Conservation (phyloP, 2,888 invertebrate species). For the Nymphalis urticae region DNA sequence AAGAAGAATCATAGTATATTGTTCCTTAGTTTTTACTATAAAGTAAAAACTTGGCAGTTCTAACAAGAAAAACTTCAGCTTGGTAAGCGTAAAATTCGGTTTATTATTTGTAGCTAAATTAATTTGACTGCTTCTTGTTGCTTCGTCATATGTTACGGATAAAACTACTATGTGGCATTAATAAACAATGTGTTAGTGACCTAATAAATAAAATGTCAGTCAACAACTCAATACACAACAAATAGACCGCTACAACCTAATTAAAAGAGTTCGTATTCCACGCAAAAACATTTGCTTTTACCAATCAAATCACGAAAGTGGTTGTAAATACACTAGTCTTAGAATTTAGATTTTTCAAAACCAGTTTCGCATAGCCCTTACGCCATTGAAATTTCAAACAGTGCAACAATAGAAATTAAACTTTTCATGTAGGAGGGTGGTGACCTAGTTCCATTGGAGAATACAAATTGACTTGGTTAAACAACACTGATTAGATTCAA, state of each 20-base stretch:
- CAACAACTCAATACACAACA: constrained; percentile 4
- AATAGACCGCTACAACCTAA: constrained; percentile 21
- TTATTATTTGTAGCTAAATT: too few species aligned
- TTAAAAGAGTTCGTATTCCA: constrained; percentile 31
- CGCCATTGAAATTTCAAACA: constrained; percentile 33
- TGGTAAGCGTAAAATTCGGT: too few species aligned
- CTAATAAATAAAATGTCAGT: background rate
- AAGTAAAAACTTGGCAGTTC: too few species aligned
- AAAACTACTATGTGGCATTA: background rate
- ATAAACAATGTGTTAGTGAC: background rate
- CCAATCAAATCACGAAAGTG: constrained; percentile 28
- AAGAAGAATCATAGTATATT: too few species aligned
- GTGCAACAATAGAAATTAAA: constrained; percentile 27
- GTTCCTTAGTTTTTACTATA: too few species aligned
- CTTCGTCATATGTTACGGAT: too few species aligned
- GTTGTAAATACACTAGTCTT: constrained; percentile 37
- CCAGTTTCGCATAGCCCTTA: constrained; percentile 35
- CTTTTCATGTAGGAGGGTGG: constrained; percentile 24
- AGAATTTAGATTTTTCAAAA: constrained; percentile 41
- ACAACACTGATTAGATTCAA: background rate
- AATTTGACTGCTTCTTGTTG: too few species aligned
- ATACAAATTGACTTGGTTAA: constrained; percentile 19
- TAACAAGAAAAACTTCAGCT: too few species aligned
- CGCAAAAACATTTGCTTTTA: constrained; percentile 26
- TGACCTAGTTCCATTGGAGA: constrained; percentile 22